Conservation (phyloP, 2,888 invertebrate species). For the Aphelenchoides bicaudatus region DNA sequence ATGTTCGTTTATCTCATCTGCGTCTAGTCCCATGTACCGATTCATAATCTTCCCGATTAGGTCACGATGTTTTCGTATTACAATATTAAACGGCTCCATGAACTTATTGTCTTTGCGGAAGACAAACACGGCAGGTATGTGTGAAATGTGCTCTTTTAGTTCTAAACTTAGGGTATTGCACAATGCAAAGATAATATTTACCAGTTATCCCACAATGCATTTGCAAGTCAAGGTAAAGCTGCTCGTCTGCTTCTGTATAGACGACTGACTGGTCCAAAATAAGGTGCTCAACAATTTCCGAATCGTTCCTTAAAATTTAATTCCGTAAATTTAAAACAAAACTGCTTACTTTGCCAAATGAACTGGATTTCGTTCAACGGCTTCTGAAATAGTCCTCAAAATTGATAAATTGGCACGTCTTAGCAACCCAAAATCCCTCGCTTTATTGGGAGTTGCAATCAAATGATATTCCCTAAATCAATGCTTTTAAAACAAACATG, state of each 20-base stretch:
- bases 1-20: background rate
- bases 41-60: background rate
- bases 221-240: background rate
- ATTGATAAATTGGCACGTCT: background rate
- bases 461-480: too few relatives aligned
- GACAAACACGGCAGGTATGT: background rate
- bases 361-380: background rate
- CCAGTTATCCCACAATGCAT: background rate
- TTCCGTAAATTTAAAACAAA: too few relatives aligned
- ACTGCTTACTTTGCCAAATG: too few relatives aligned
- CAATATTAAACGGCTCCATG: background rate
- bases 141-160: background rate
- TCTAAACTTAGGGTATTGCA: too few relatives aligned
- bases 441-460: background rate
- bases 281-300: background rate
- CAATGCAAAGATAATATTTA: too few relatives aligned
- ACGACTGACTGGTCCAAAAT: background rate
- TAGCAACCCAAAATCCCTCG: background rate
- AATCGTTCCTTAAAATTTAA: too few relatives aligned
- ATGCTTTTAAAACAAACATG: too few relatives aligned
- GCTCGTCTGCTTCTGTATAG: background rate
- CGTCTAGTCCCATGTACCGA: background rate
- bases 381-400: background rate
- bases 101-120: background rate
- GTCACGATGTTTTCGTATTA: background rate